phyloP scores from a whole-genome alignment of 2,797 vertebrate genomes.

The Coregonus ussuriensis region DNA sequence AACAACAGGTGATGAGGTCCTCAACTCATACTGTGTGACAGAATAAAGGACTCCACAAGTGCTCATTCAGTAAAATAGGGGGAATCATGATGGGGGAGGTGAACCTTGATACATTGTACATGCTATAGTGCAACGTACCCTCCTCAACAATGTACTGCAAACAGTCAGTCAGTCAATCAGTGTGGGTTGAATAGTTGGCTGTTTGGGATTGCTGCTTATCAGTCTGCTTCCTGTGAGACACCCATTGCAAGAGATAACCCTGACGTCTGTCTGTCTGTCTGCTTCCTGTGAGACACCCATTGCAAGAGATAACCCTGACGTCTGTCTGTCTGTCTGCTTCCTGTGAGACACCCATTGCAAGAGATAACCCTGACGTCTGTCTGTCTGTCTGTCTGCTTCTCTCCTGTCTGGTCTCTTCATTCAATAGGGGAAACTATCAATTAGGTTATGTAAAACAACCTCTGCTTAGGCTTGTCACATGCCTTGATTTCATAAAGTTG shows the following conservation, averaged over 20 bases:
- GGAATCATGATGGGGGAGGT: neutral
- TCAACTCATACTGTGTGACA: neutral
- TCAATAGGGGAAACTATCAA: neutral
- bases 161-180: neutral
- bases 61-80: neutral
- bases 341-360: slow-evolving; percentile 43
- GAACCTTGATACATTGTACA: neutral
- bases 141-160: neutral
- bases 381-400: slow-evolving; percentile 34
- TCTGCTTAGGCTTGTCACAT: no score
- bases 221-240: slow-evolving; percentile 58
- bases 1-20: neutral
- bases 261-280: no score
- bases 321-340: slow-evolving; percentile 56
- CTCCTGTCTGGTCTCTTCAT: neutral
- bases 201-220: neutral
- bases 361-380: slow-evolving; percentile 41
- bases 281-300: slow-evolving; percentile 43
- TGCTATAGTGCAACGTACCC: neutral
- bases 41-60: neutral
- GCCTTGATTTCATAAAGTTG: no score
- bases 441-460: no score
- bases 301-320: slow-evolving; percentile 36
- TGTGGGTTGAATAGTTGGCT: neutral
- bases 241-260: slow-evolving; percentile 35